Conservation (phyloP, 2,797 vertebrate species). For the Intellagama lesueurii region DNA sequence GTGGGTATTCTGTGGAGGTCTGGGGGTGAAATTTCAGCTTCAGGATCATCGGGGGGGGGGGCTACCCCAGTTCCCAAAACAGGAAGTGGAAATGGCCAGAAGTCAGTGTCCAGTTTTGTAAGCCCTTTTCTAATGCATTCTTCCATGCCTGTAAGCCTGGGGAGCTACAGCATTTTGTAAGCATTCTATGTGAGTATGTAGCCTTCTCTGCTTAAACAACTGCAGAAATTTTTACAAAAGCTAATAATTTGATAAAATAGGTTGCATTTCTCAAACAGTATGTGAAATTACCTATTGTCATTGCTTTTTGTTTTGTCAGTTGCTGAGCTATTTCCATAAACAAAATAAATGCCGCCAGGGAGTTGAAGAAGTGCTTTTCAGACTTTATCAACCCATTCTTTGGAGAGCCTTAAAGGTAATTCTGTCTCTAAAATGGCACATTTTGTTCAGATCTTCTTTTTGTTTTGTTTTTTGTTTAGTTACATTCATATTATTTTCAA, state of each 20-base stretch:
- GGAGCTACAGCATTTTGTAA: background rate
- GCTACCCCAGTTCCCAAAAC: too few species aligned
- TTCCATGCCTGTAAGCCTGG: background rate
- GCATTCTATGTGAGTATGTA: background rate
- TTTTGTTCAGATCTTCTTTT: background rate
- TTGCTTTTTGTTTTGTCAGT: constrained; percentile 73
- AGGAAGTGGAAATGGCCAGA: too few species aligned
- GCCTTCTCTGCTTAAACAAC: background rate
- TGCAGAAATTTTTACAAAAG: background rate
- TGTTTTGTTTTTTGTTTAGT: background rate
- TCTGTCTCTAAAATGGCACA: background rate
- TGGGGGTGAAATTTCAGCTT: too few species aligned
- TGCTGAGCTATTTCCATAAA: constrained; percentile 90
- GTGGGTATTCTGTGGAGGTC: too few species aligned
- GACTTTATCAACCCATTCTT: constrained; percentile 92
- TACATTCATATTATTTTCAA: constrained; percentile 1
- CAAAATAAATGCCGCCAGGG: constrained; percentile 87
- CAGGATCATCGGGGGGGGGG: too few species aligned
- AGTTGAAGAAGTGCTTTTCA: constrained; percentile 91
- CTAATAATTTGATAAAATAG: background rate
- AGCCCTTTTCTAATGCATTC: too few species aligned
- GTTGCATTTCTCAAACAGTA: background rate
- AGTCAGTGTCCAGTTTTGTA: too few species aligned
- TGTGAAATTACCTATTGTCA: background rate
- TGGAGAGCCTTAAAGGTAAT: constrained; percentile 92